Conservation (phyloP, 2,888 invertebrate species). For the Aphidius colemani region DNA sequence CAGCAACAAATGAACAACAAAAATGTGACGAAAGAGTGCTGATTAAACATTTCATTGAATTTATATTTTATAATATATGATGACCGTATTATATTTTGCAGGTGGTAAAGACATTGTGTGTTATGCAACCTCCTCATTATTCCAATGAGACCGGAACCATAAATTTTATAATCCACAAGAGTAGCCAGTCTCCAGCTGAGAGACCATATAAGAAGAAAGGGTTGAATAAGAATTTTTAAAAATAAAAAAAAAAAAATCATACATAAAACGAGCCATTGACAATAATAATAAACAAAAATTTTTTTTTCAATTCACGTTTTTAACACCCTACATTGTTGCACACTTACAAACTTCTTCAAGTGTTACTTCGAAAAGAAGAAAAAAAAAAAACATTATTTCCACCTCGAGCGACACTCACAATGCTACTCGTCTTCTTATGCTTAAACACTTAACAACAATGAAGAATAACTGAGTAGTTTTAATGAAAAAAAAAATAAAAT, state of each 20-base stretch:
- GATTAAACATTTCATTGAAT: too few relatives aligned
- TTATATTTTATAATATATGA: too few relatives aligned
- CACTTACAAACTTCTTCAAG: slow-evolving; percentile 10
- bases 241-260: slow-evolving; percentile 13
- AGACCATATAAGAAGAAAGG: not conserved
- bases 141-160: slow-evolving; percentile 30
- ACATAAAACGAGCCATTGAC: not conserved
- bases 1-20: not conserved
- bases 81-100: not conserved
- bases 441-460: slow-evolving; percentile 23
- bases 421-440: slow-evolving; percentile 12
- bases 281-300: not conserved
- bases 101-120: slow-evolving; percentile 12
- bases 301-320: not conserved
- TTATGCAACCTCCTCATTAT: slow-evolving; percentile 12
- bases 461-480: slow-evolving; percentile 9
- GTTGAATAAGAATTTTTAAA: not conserved
- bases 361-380: not conserved
- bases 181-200: slow-evolving; percentile 18
- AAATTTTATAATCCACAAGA: slow-evolving; percentile 34
- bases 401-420: slow-evolving; percentile 1
- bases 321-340: slow-evolving; percentile 8
- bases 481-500: slow-evolving; percentile 4
- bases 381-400: slow-evolving; percentile 11
- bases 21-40: too few relatives aligned